Conservation (phyloP, 2,113 vertebrate species). For the Picathartes gymnocephalus region DNA sequence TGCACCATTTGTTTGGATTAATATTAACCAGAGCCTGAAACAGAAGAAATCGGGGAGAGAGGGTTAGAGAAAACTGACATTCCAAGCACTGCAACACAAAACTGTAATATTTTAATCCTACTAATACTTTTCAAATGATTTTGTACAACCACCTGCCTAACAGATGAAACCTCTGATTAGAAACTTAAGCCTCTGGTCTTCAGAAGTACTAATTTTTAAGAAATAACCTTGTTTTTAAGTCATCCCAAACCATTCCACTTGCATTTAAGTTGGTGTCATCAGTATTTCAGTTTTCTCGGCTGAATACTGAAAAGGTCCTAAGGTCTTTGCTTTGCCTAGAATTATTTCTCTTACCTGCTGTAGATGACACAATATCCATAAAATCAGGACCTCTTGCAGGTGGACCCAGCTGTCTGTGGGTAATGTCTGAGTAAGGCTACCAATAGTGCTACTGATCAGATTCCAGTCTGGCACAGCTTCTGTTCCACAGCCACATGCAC, state of each 20-base stretch:
- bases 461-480: neutral
- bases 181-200: neutral
- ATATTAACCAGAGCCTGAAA: neutral
- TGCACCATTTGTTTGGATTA: slow-evolving; percentile 12
- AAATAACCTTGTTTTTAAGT: neutral
- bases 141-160: neutral
- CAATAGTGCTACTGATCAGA: neutral
- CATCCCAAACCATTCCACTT: neutral
- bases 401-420: neutral
- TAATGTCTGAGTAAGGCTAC: neutral
- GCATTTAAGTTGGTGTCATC: neutral
- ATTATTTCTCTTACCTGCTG: neutral
- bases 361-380: neutral
- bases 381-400: neutral
- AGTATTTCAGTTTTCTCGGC: neutral
- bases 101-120: neutral
- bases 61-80: neutral
- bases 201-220: neutral
- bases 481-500: neutral
- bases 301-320: neutral
- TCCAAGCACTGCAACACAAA: neutral
- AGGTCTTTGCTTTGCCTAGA: neutral
- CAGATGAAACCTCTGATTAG: neutral
- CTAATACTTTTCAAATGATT: slow-evolving; percentile 19
- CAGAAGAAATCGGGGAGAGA: neutral